A percentile compares a stretch with the other conserved stretches of the same genome.
These are phyloP conservation scores for Tetranychus piercei DNA, from an alignment of 2,888 invertebrate species.

Conservation along the genomic window DNA sequence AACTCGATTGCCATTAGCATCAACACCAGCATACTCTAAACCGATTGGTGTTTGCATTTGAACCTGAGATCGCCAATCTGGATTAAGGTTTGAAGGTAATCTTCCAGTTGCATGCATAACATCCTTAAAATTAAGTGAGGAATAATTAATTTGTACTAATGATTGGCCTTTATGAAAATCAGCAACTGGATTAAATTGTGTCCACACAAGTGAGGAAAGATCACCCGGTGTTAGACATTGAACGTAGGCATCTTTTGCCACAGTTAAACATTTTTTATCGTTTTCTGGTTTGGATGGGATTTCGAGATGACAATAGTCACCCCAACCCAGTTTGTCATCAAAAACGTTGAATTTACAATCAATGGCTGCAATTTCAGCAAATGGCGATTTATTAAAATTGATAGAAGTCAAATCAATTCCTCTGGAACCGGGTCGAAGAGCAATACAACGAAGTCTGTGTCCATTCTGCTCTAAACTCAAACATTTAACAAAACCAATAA, in stretches of 20 bases:
- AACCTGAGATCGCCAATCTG: constrained; percentile 42
- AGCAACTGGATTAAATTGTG: constrained; percentile 6
- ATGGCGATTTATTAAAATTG: background rate
- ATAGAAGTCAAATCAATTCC: background rate
- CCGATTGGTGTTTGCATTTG: constrained; percentile 16
- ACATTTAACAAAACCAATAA: background rate
- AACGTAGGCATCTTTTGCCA: constrained; percentile 47
- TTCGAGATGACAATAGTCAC: background rate
- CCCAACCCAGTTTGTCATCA: constrained; percentile 8
- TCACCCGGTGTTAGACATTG: constrained; percentile 67
- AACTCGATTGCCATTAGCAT: constrained; percentile 30
- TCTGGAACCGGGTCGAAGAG: background rate
- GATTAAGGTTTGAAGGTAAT: background rate
- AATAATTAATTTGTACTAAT: background rate
- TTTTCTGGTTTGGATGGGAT: background rate
- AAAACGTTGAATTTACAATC: background rate
- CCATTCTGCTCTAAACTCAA: constrained; percentile 2
- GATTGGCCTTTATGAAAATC: constrained; percentile 1
- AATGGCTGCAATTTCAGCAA: background rate
- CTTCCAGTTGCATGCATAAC: constrained; percentile 8
- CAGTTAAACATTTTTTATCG: background rate
- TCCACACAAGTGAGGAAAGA: constrained; percentile 16
- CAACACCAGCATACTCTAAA: constrained; percentile 29
- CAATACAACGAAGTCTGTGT: background rate
- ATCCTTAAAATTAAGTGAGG: constrained; percentile 9